A percentile compares a stretch with the other conserved stretches of the same genome.
Conservation (phyloP, 2,888 invertebrate genomes). For the Tuta absoluta region DNA sequence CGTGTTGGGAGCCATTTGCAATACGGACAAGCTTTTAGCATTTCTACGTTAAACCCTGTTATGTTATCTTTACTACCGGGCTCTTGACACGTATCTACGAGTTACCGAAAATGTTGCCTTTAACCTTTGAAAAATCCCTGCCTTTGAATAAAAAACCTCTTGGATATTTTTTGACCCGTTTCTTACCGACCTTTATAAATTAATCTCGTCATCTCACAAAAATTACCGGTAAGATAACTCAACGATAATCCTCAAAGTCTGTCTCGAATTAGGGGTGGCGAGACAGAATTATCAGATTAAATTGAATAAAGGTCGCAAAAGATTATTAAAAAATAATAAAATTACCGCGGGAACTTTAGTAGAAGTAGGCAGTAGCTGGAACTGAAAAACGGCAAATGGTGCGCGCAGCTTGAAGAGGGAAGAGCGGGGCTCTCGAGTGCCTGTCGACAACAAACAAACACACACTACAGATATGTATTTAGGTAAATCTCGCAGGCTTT, state of each 20-base stretch:
- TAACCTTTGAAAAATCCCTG: not conserved
- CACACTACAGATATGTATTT: not conserved
- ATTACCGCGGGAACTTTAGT: constrained; percentile 57
- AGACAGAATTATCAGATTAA: not conserved
- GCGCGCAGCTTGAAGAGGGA: constrained; percentile 35
- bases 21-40: constrained; percentile 9
- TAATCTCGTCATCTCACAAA: constrained; percentile 13
- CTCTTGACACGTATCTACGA: constrained; percentile 11
- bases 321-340: constrained; percentile 17
- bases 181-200: constrained; percentile 19
- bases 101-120: not conserved
- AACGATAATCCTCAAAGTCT: constrained; percentile 1
- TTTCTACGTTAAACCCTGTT: constrained; percentile 5
- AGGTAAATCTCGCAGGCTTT: not conserved
- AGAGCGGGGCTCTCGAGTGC: constrained; percentile 37
- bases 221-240: constrained; percentile 1
- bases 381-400: constrained; percentile 38
- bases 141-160: constrained; percentile 3
- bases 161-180: constrained; percentile 15
- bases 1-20: constrained; percentile 1
- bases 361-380: constrained; percentile 50
- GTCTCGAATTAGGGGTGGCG: constrained; percentile 2
- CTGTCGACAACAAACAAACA: constrained; percentile 39
- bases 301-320: not conserved
- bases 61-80: constrained; percentile 13